Evolutionary conservation across 1,140 invertebrate species (phyloP).

Genomic region (Drosophila nasuta): DNA sequence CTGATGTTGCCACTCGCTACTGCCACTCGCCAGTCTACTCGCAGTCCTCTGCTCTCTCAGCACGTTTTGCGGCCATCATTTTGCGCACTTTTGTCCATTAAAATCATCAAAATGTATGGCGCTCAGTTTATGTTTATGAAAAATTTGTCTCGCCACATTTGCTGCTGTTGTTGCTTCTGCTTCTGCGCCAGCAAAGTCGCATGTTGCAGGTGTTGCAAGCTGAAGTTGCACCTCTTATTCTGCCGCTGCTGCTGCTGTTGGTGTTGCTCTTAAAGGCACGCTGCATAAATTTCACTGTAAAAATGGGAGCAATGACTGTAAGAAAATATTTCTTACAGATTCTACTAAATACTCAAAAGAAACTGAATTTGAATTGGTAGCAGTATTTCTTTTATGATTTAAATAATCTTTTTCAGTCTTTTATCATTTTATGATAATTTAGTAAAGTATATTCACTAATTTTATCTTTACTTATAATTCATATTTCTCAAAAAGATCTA

Average conservation of each 20-base stretch:
- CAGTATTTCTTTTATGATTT: too few relatives aligned
- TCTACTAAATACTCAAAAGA: neutral
- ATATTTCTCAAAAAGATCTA: too few relatives aligned
- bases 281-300: constrained; percentile 11
- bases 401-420: too few relatives aligned
- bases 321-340: constrained; percentile 5
- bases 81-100: constrained; percentile 81
- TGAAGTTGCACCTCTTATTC: neutral
- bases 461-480: too few relatives aligned
- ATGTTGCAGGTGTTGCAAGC: constrained; percentile 40
- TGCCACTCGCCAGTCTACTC: constrained; percentile 15
- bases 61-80: constrained; percentile 79
- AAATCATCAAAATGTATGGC: constrained; percentile 80
- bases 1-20: constrained; percentile 3
- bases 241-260: neutral
- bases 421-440: too few relatives aligned
- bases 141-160: constrained; percentile 61
- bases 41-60: constrained; percentile 49
- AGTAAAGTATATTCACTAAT: too few relatives aligned
- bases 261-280: constrained; percentile 9
- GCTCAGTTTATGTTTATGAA: constrained; percentile 76
- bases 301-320: constrained; percentile 8
- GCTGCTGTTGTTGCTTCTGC: constrained; percentile 59
- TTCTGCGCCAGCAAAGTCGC: constrained; percentile 17
- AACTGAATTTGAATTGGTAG: neutral